Base-by-base conservation (phyloP, 1,140 invertebrate genomes). In the Campoletis sonorensis region DNA sequence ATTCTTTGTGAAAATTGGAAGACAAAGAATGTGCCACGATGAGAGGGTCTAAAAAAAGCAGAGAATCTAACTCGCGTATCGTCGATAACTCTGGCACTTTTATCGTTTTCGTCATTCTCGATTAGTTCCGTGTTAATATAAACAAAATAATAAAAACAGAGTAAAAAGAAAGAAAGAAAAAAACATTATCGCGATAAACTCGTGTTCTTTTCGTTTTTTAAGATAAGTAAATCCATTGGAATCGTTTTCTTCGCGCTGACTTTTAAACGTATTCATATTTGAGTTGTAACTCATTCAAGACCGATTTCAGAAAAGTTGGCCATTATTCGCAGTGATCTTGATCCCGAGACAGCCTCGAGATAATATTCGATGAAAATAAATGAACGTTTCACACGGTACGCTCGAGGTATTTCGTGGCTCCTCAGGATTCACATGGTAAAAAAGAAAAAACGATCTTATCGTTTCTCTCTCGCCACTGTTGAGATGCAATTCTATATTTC, bases 291-390 rank as follows among this genome's bases (percentile, higher is more conserved):
- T 18, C 70, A 21, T n/a, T 23, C 61, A 45, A 45, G 2, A 45
- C 61, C 49, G n/a, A 30, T 26, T 75, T 58, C 49, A 15, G 4
- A 75, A 16, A 58, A 11, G 54, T 49, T 49, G 13, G 45, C 2
- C 15, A 75, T 45, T 0, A 51, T 2, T 16, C 30, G 16, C 37
- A 45, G 23, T 79, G 21, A 79, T 33, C 1, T 0, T 58, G 37
- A 37, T 27, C 40, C 10, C 37, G 33, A 30, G 70, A 72, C 45
- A 49, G 40, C 68, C 51, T 82, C 51, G 49, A 45, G 64, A 58
- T 79, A n/a, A 61, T 78, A 79, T 72, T 71, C 76, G 26, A 73
- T 81, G 77, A 81, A 81, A n/a, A n/a, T n/a, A n/a, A n/a, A n/a
- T n/a, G n/a, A n/a, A n/a, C n/a, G n/a, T n/a, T n/a, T n/a, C n/a